Evolutionary conservation across 2,888 invertebrate species (phyloP).

Genomic region (Rhamphomyia laevipes): DNA sequence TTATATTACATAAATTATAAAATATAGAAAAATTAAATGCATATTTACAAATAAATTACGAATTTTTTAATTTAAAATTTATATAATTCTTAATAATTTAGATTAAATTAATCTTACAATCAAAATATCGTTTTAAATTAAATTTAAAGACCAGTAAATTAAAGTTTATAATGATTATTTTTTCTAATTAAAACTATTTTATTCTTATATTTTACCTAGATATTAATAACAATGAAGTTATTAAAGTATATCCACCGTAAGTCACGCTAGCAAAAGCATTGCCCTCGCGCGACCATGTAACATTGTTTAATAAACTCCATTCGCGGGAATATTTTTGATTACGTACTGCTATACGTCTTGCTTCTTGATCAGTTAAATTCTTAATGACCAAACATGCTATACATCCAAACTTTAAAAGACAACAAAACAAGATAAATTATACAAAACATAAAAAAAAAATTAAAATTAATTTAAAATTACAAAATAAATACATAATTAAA

Average conservation of each 20-base stretch:
- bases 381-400: conserved; percentile 18
- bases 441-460: no score
- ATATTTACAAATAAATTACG: no score
- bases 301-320: conserved; percentile 17
- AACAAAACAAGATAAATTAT: no score
- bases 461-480: background rate
- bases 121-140: no score
- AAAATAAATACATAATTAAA: conserved; percentile 2
- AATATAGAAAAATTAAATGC: no score
- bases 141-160: no score
- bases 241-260: conserved; percentile 19
- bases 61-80: no score
- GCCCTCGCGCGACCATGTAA: conserved; percentile 18
- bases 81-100: no score
- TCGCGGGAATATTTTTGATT: conserved; percentile 18
- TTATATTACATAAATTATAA: no score
- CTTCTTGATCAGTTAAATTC: conserved; percentile 17
- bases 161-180: background rate
- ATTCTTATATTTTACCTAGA: conserved; percentile 13
- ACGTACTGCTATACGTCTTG: conserved; percentile 15
- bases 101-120: no score
- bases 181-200: no score
- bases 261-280: conserved; percentile 20
- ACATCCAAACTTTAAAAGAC: conserved; percentile 15
- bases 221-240: conserved; percentile 17